Conservation (phyloP, 2,888 invertebrate species). For the Scaptomyza flava region DNA sequence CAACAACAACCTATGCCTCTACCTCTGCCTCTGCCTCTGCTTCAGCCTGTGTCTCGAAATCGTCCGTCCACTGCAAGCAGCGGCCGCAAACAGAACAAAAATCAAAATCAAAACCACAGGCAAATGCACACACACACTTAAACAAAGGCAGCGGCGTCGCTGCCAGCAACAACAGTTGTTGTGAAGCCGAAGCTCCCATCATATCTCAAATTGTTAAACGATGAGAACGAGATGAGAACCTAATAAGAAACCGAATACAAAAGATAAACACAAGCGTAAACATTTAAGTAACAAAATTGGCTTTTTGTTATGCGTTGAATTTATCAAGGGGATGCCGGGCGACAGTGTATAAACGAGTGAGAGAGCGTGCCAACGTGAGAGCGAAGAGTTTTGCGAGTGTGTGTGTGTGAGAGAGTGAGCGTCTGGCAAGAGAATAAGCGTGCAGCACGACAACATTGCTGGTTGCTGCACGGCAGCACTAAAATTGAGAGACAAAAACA, state of each 20-base stretch:
- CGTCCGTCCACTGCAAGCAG: conserved; percentile 16
- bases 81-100: conserved; percentile 58
- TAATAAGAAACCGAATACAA: conserved; percentile 82
- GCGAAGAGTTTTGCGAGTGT: conserved; percentile 1
- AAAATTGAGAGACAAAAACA: conserved; percentile 39
- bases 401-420: conserved; percentile 7
- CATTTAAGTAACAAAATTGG: conserved; percentile 82
- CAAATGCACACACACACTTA: conserved; percentile 24
- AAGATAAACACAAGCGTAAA: conserved; percentile 82
- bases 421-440: conserved; percentile 11
- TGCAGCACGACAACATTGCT: conserved; percentile 62
- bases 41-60: conserved; percentile 5
- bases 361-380: conserved; percentile 7
- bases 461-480: conserved; percentile 55
- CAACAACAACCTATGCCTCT: conserved; percentile 41
- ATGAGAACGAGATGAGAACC: conserved; percentile 82
- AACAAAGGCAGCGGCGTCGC: conserved; percentile 30
- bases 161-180: conserved; percentile 9
- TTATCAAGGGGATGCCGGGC: conserved; percentile 27
- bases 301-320: conserved; percentile 76
- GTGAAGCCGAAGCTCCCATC: conserved; percentile 54
- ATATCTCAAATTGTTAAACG: conserved; percentile 81
- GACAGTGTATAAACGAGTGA: conserved; percentile 24
- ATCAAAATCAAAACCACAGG: conserved; percentile 67
- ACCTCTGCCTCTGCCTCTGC: conserved; percentile 14